phyloP scores from a whole-genome alignment of 2,113 vertebrate species.

The Edolisoma coerulescens region DNA sequence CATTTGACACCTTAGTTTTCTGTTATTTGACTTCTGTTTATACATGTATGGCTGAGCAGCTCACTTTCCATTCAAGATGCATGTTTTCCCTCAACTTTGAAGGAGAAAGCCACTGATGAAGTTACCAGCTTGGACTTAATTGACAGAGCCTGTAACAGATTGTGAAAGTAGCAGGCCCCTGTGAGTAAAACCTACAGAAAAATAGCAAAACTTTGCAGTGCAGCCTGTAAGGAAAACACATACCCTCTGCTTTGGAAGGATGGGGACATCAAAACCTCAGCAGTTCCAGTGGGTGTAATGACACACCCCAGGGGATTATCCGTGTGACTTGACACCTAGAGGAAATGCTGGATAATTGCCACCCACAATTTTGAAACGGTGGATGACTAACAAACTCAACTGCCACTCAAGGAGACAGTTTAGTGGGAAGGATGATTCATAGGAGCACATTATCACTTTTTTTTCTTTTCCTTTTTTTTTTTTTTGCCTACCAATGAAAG shows the following conservation, averaged over 20 bases:
- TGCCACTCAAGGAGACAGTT: constrained; percentile 67
- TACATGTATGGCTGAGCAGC: background rate
- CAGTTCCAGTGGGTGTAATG: constrained; percentile 41
- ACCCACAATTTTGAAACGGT: constrained; percentile 59
- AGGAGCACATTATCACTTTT: background rate
- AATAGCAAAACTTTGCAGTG: background rate
- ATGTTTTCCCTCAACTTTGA: accelerated
- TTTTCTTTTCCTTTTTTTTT: background rate
- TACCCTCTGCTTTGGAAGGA: background rate
- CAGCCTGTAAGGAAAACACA: background rate
- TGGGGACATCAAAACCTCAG: background rate
- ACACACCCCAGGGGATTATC: constrained; percentile 38
- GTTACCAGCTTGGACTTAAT: background rate
- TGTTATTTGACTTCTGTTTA: background rate
- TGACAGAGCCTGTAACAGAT: background rate
- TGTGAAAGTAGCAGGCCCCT: background rate
- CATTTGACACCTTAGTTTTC: background rate
- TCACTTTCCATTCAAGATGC: background rate
- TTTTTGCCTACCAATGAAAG: background rate
- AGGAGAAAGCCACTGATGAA: background rate
- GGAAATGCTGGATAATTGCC: constrained; percentile 64
- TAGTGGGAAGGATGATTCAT: constrained; percentile 60
- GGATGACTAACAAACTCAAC: constrained; percentile 62
- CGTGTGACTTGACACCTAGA: constrained; percentile 31
- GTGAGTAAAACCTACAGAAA: background rate